These are phyloP conservation scores for Catharus minimus DNA, from an alignment of 2,113 vertebrate genomes.

Conservation along the genomic window DNA sequence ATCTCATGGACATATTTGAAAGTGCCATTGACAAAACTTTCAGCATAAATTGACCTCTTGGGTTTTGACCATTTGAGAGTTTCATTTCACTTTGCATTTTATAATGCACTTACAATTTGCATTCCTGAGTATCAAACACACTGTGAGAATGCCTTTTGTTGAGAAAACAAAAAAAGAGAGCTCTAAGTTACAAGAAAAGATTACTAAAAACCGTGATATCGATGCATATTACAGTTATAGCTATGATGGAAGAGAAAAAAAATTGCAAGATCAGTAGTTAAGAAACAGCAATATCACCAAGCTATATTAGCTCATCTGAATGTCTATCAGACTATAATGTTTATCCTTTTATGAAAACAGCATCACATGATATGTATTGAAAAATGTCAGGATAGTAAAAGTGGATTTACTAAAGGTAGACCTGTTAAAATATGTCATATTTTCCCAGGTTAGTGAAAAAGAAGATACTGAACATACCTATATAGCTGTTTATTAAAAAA, in stretches of 20 bases:
- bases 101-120: not conserved
- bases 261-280: not conserved
- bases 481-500: not conserved
- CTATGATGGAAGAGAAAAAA: not conserved
- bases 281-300: not conserved
- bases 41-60: not conserved
- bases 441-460: not conserved
- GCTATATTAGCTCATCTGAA: not conserved
- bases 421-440: not conserved
- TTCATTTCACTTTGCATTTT: not conserved
- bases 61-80: fast-evolving
- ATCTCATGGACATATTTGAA: not conserved
- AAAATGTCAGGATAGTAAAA: not conserved
- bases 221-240: not conserved
- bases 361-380: not conserved
- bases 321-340: not conserved
- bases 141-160: not conserved
- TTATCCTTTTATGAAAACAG: not conserved
- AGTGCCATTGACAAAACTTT: not conserved
- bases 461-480: not conserved
- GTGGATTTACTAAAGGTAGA: not conserved
- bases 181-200: not conserved
- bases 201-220: fast-evolving
- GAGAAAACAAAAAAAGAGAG: not conserved
- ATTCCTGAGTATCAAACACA: not conserved